Conservation (phyloP, 2,888 invertebrate genomes). For the Acrobeloides nanus region DNA sequence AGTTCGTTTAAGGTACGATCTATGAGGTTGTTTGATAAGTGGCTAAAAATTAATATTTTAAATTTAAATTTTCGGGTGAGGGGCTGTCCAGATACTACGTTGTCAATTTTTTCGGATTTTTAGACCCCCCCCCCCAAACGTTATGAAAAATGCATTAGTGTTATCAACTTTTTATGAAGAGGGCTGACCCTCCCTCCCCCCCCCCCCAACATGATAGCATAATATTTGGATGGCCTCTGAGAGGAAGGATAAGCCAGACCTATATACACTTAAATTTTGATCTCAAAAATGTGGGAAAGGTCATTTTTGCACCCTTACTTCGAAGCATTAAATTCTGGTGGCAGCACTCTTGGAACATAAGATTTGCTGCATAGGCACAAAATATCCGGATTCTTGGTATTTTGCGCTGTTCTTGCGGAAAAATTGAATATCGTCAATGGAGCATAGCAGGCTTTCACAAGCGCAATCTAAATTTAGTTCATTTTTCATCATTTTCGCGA, state of each 20-base stretch:
- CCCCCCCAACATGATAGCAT: too few relatives aligned
- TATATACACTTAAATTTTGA: background rate
- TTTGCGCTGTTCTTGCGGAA: constrained; percentile 49
- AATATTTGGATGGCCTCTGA: too few relatives aligned
- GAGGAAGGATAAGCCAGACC: background rate
- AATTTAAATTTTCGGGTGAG: too few relatives aligned
- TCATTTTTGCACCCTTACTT: constrained; percentile 31
- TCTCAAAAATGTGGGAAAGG: background rate
- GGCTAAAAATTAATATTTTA: constrained; percentile 33
- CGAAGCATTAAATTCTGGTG: constrained; percentile 49
- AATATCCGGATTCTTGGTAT: constrained; percentile 51
- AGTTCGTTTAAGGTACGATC: constrained; percentile 50
- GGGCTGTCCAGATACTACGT: too few relatives aligned
- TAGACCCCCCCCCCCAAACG: too few relatives aligned
- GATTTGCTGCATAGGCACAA: constrained; percentile 47
- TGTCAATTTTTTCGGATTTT: too few relatives aligned
- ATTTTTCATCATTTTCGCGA: too few relatives aligned
- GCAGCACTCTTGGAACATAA: constrained; percentile 44
- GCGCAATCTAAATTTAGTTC: constrained; percentile 29
- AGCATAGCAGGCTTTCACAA: constrained; percentile 49
- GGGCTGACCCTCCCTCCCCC: too few relatives aligned
- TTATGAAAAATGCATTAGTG: too few relatives aligned
- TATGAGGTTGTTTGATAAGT: constrained; percentile 50
- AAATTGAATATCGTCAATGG: constrained; percentile 53
- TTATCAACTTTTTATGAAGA: too few relatives aligned